These are phyloP conservation scores for Acomys russatus DNA, from an alignment of 2,797 vertebrate genomes.

Conservation along the genomic window DNA sequence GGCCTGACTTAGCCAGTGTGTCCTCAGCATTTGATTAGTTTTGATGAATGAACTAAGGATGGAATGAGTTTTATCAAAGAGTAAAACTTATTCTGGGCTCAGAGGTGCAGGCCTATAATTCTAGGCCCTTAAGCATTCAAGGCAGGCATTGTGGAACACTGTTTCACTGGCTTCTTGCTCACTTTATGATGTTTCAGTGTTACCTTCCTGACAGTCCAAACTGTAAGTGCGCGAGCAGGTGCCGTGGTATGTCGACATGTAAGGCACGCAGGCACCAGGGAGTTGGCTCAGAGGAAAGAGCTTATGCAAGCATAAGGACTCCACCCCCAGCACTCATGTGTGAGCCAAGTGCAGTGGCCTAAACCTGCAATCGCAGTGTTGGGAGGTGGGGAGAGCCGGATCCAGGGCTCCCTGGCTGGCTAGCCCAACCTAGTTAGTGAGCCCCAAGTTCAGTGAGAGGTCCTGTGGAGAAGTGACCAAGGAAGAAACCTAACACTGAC, in stretches of 20 bases:
- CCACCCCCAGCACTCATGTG: background rate
- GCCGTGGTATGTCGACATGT: background rate
- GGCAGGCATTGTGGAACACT: background rate
- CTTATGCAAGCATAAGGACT: background rate
- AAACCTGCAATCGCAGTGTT: background rate
- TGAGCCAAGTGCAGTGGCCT: background rate
- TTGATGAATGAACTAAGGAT: background rate
- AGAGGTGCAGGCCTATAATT: background rate
- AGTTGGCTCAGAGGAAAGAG: background rate
- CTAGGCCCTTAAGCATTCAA: background rate
- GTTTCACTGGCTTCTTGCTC: background rate
- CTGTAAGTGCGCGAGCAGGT: too few relatives aligned
- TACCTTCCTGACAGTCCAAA: background rate
- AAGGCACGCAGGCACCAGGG: background rate
- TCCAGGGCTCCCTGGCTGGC: background rate
- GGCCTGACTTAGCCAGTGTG: background rate
- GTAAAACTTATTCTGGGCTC: background rate
- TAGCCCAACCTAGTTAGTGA: background rate
- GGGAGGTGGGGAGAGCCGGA: background rate
- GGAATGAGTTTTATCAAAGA: constrained; percentile 21
- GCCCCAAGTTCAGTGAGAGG: background rate
- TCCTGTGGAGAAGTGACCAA: background rate
- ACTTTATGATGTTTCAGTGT: background rate
- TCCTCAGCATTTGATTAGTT: background rate
- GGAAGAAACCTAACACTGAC: background rate